Base-by-base conservation (phyloP, 2,113 vertebrate species). In the Trogon melanurus region DNA sequence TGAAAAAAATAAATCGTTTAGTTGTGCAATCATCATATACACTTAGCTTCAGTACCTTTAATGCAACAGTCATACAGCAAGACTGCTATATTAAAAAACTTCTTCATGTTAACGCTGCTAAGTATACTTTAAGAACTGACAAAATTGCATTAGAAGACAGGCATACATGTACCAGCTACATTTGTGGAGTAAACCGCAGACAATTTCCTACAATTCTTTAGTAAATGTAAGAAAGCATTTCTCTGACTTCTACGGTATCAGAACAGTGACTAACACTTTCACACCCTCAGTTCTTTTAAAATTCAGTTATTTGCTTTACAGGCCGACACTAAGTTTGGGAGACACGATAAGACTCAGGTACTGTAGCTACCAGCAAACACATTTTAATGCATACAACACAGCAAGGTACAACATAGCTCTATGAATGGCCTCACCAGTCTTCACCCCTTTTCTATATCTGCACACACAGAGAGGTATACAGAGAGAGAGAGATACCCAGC, bases 401-500 rank as follows among this genome's bases (percentile, higher is more conserved):
- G 38, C 13, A 5, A 84, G 7, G 22, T 78, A 38, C 13, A 56
- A 45, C 10, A 48, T 4, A 12, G 29, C 5, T 47, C 20, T 34
- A 22, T 1, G 6, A 54, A 53, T 10, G 13, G 27, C 25, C 48
- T 71, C 5, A 4, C 5, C 2, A 64, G 47, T 4, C 29, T 71
- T 71, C 34, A 67, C 23, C 11, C 36, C 9, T 32, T 61, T 75
- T 75, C 80, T 71, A 36, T 93, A 76, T 90, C 73, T 79, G 23
- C 48, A 11, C 1, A 4, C 18, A 38, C 44, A 54, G 27, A 89
- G 65, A 32, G 3, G 5, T 2, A 0, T 1, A 67, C 27, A 65
- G 62, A 0, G 0, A 70, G 45, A 79, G 92, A 85, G 4, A 88
- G 66, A 89, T 26, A 92, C 17, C 36, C 79, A 85, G 54, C 78